phyloP scores from a whole-genome alignment of 2,797 vertebrate genomes.

The Nannoperca australis region DNA sequence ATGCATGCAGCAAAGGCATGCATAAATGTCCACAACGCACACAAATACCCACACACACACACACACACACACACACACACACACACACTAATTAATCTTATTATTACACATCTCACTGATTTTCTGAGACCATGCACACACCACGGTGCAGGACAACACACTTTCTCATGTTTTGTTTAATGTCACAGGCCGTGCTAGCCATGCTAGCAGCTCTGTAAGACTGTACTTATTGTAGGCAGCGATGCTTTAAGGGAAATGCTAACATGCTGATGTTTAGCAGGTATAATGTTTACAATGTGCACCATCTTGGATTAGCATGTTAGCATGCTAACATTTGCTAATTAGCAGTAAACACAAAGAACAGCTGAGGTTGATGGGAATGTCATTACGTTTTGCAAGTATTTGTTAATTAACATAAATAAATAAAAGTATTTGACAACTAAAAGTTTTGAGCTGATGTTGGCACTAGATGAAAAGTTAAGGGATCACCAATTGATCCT shows the following conservation, averaged over 20 bases:
- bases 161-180: slow-evolving; percentile 5
- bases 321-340: not conserved
- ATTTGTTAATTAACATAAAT: too few species aligned
- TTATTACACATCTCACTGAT: slow-evolving; percentile 3
- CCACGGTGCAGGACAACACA: not conserved
- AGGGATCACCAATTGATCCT: not conserved
- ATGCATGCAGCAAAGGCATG: slow-evolving; percentile 28
- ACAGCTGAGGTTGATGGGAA: too few species aligned
- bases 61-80: slow-evolving; percentile 7
- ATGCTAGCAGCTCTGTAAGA: not conserved
- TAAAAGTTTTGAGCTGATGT: too few species aligned
- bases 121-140: not conserved
- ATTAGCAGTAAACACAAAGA: too few species aligned
- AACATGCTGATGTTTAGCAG: not conserved
- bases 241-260: not conserved
- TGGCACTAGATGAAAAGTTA: too few species aligned
- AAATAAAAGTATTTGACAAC: too few species aligned
- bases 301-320: not conserved
- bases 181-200: not conserved
- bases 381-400: too few species aligned
- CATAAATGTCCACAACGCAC: slow-evolving; percentile 5
- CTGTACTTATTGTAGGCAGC: not conserved
- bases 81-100: slow-evolving; percentile 16
- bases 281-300: not conserved
- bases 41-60: slow-evolving; percentile 1